A percentile compares a stretch with the other conserved stretches of the same genome.
phyloP scores from a whole-genome alignment of 1,140 invertebrate genomes.

The Leptinotarsa texana region DNA sequence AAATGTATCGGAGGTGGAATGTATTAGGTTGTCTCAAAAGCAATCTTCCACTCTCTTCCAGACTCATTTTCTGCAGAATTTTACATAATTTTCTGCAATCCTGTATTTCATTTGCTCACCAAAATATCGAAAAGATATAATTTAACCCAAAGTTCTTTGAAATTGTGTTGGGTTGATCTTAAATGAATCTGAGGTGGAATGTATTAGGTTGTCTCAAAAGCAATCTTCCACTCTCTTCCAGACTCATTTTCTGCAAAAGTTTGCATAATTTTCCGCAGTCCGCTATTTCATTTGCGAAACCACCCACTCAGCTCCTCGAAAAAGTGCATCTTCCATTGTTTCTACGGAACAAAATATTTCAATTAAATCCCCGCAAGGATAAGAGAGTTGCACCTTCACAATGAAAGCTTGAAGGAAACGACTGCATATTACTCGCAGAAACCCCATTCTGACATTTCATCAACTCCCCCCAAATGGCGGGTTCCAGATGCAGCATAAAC shows the following conservation, averaged over 20 bases:
- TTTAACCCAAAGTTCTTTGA: no score
- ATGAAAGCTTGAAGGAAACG: not conserved
- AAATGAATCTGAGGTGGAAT: no score
- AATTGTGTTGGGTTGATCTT: no score
- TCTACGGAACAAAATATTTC: not conserved
- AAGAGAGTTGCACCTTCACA: not conserved
- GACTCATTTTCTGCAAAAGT: no score
- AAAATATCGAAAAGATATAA: no score
- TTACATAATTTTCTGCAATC: not conserved
- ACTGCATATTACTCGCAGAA: conserved; percentile 3
- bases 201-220: no score
- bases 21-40: no score
- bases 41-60: no score
- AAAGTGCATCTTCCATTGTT: not conserved
- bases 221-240: no score
- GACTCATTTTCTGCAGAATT: no score
- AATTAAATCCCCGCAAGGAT: not conserved
- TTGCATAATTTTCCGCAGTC: not conserved
- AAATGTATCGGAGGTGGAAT: no score
- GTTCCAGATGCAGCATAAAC: conserved; percentile 19
- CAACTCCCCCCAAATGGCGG: not conserved
- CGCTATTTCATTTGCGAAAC: not conserved
- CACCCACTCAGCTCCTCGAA: not conserved
- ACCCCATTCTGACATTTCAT: not conserved
- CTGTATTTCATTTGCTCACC: not conserved